Base-by-base conservation (phyloP, 30 jellyfish, hydroid and myxozoan genomes). In the Aurelia aurita complex sp. Pacific region DNA sequence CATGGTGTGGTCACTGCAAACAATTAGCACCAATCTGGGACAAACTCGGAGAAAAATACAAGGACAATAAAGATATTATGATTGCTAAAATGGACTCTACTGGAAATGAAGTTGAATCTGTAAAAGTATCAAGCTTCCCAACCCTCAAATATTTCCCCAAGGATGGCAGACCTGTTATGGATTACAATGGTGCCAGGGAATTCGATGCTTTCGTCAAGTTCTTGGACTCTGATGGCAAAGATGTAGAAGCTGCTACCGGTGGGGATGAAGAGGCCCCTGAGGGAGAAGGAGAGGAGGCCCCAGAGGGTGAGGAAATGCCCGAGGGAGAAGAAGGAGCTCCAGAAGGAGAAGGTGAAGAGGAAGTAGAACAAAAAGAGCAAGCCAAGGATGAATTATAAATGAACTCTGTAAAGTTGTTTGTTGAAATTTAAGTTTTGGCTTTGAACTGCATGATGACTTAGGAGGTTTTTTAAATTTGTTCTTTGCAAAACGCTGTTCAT, bases 1-100 rank as follows among this genome's bases (percentile, higher is more conserved):
- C 99, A 90, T 96, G 99, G 99, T 96, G 99, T 90, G 99, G 99
- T 9, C 99, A 96, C 87, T 96, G 99, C 88, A 91, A 96, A 78
- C 98, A 90, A 66, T 67, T 96, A 34, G 97, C 97, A 14, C 99
- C 99, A 46, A 96, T 91, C 85, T 96, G 99, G 99, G 99, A 96
- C 67, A 79, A 96, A 74, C 97, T 96, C 81, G 99, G 96, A 51
- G 98, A 96, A 69, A 90, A 96, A 73, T 87, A 64, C 87, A 80
- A 87, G 80, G 99, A 96, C 74, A 72, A 71, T 71, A 83, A 73
- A 18, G 99, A 96, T 67, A 76, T 96, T 64, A 52, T 96, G 77
- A 88, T 96, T 81, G 99, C 98, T 2, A 96, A 96, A 83, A 96
- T 96, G 99, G 99, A 96, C 94, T 91, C 98, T 8, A 96, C 99